Evolutionary conservation across 2,797 vertebrate species (phyloP).

Genomic region (Euthynnus affinis): DNA sequence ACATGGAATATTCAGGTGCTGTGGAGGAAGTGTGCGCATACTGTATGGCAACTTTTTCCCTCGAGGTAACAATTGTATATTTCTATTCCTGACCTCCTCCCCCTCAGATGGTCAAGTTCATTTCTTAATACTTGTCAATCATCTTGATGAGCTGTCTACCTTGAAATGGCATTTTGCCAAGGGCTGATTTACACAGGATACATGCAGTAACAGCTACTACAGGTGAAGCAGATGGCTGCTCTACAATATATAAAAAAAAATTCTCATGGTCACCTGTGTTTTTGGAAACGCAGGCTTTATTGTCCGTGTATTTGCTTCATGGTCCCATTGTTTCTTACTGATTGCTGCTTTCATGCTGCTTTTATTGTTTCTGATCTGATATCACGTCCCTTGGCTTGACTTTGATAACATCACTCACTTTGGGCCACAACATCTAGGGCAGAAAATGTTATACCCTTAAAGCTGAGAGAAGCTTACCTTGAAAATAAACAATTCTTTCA

Average conservation of each 20-base stretch:
- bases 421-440: conserved; percentile 5
- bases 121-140: conserved; percentile 47
- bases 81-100: conserved; percentile 36
- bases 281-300: conserved; percentile 9
- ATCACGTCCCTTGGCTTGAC: conserved; percentile 1
- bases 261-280: conserved; percentile 24
- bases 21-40: conserved; percentile 13
- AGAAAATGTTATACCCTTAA: not conserved
- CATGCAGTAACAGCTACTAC: conserved; percentile 21
- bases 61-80: conserved; percentile 34
- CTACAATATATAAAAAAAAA: conserved; percentile 3
- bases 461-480: not conserved
- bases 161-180: conserved; percentile 23
- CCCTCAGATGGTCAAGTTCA: conserved; percentile 30
- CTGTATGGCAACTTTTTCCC: conserved; percentile 22
- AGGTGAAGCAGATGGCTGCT: conserved; percentile 48
- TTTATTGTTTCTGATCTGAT: conserved; percentile 21
- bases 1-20: conserved; percentile 40
- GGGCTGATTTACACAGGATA: conserved; percentile 27
- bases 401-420: not conserved
- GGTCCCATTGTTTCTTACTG: not conserved
- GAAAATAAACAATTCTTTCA: not conserved
- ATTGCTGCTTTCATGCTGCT: not conserved
- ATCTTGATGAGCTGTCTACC: conserved; percentile 51
- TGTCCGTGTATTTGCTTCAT: conserved; percentile 10